Base-by-base conservation (phyloP, 30 jellyfish, hydroid and myxozoan genomes). In the Hydra vulgaris region DNA sequence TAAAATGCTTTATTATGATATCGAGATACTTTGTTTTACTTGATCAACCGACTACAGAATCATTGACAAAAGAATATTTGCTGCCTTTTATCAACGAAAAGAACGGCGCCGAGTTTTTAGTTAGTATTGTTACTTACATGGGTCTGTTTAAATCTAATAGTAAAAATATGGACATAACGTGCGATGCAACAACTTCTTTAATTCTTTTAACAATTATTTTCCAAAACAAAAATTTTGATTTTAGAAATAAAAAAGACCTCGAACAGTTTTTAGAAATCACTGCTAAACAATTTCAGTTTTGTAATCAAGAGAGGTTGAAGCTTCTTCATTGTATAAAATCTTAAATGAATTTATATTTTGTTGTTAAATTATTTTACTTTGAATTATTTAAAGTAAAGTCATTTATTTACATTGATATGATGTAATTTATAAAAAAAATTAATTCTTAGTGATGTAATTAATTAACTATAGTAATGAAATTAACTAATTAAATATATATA, bases 11-110 rank as follows among this genome's bases (percentile, higher is more conserved):
- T 75, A 75, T 23, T 5, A 75, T 25, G 71, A 75, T 75, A 21
- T 25, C 71, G 17, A 23, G 26, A 26, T 75, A 75, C 21, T 75
- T 75, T 7, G 71, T 75, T 23, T 71, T 23, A 75, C 26, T 75
- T 18, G 83, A 75, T 75, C 5, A 75, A 0, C 17, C 53, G 0
- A 66, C 56, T 18, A 70, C 83, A 1, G 24, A 17, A 0, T 1
- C 53, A 75, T 3, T 75, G 71, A n/a, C 66, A 23, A 70, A 75
- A 75, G 83, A 75, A 16, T 75, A 75, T 53, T 71, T 75, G 23
- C 21, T 75, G 18, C 83, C 83, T 5, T 75, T 23, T 70, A 12
- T 40, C 61, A 40, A 40, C 61, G 61, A 40, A 40, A 40, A 3
- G 12, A 40, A 40, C 61, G 12, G 61, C 12, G 61, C 5, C 5